Percentiles rank a stretch among this genome's conserved stretches.
Evolutionary conservation across 2,888 invertebrate genomes (phyloP).

Genomic region (Adelphocoris suturalis): DNA sequence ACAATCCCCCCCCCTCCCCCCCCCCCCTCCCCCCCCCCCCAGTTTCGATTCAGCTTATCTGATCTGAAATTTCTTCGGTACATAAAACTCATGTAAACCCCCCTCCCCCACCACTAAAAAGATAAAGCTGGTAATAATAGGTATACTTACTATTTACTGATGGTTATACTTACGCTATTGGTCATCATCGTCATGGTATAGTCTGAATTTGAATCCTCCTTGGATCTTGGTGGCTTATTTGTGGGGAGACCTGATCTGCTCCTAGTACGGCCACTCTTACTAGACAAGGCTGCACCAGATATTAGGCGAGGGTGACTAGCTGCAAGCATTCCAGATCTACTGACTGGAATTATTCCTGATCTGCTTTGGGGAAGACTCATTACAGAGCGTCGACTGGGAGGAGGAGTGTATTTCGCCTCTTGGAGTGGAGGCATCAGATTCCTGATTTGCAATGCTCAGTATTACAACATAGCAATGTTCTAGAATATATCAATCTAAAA

Average conservation of each 20-base stretch:
- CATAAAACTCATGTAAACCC: no score
- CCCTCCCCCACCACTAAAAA: no score
- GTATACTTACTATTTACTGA: no score
- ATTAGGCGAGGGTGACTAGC: neutral
- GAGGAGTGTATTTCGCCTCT: neutral
- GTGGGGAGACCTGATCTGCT: neutral
- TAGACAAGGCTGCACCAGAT: neutral
- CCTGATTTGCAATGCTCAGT: neutral
- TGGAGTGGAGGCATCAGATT: neutral
- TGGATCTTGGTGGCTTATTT: neutral
- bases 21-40: no score
- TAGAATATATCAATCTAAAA: no score
- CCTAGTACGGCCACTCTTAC: neutral
- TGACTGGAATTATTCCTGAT: neutral
- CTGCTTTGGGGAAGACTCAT: constrained; percentile 15
- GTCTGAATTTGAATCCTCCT: neutral
- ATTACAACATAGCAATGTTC: no score
- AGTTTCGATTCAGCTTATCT: no score
- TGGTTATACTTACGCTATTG: neutral
- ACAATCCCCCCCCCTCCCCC: no score
- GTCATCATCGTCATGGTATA: neutral
- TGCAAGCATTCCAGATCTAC: neutral
- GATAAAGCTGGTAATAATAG: no score
- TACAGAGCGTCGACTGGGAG: constrained; percentile 21
- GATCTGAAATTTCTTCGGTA: no score